phyloP scores from a whole-genome alignment of 2,888 invertebrate genomes.

The Pilophorus perplexus region DNA sequence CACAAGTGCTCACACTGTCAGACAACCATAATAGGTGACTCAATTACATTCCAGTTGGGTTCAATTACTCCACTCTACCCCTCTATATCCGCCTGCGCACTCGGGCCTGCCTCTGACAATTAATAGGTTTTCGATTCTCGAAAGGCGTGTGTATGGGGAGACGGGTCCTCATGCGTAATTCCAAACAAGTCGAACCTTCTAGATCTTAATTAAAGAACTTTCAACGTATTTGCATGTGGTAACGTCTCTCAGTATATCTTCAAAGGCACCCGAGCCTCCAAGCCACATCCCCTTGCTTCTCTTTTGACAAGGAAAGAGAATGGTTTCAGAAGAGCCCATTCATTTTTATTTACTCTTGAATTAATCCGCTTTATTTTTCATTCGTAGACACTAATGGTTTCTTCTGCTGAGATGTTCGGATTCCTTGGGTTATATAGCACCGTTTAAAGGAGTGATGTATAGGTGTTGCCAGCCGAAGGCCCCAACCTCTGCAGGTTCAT shows the following conservation, averaged over 20 bases:
- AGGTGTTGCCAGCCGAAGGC: slow-evolving; percentile 11
- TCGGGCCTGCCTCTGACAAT: too few species aligned
- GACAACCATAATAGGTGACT: too few species aligned
- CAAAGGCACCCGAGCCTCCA: slow-evolving; percentile 12
- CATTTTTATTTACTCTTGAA: slow-evolving; percentile 32
- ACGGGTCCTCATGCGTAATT: too few species aligned
- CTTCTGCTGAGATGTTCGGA: slow-evolving; percentile 30
- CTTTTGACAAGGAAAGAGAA: slow-evolving; percentile 15
- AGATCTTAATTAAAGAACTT: slow-evolving; percentile 23
- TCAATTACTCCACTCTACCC: too few species aligned
- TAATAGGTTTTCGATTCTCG: too few species aligned
- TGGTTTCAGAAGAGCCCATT: slow-evolving; percentile 22
- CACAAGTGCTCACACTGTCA: too few species aligned
- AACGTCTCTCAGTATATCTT: slow-evolving; percentile 24
- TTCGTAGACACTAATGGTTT: slow-evolving; percentile 32
- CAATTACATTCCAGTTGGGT: too few species aligned
- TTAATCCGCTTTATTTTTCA: slow-evolving; percentile 37
- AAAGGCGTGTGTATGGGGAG: too few species aligned
- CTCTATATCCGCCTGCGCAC: too few species aligned
- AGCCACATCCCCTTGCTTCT: neutral
- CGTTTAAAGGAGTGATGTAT: slow-evolving; percentile 27
- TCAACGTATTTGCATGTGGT: slow-evolving; percentile 28
- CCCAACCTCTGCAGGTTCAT: slow-evolving; percentile 12
- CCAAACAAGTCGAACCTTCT: too few species aligned
- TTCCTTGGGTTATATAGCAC: slow-evolving; percentile 32